Percentiles rank a stretch among this genome's conserved stretches.
phyloP scores from a whole-genome alignment of 2,797 vertebrate genomes.

The Hyperoplus immaculatus region DNA sequence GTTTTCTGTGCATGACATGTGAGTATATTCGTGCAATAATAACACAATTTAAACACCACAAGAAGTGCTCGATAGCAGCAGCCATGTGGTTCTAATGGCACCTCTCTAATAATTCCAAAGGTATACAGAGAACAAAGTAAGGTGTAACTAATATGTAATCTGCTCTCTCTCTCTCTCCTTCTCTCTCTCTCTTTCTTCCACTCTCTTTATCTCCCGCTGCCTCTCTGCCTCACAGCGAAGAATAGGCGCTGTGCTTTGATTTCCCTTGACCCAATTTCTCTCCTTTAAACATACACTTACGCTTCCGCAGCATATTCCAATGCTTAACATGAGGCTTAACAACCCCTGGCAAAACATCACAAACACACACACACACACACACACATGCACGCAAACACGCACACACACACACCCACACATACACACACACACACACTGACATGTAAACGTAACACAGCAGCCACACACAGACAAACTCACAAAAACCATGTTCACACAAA shows the following conservation, averaged over 20 bases:
- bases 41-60: slow-evolving; percentile 33
- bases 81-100: slow-evolving; percentile 76
- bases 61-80: slow-evolving; percentile 61
- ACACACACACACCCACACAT: slow-evolving; percentile 39
- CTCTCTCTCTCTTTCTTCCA: slow-evolving; percentile 43
- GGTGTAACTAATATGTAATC: slow-evolving; percentile 81
- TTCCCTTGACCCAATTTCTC: slow-evolving; percentile 82
- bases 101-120: slow-evolving; percentile 74
- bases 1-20: slow-evolving; percentile 20
- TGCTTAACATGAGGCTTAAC: slow-evolving; percentile 76
- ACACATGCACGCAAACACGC: slow-evolving; percentile 12
- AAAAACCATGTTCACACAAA: slow-evolving; percentile 17
- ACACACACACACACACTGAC: slow-evolving; percentile 27
- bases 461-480: slow-evolving; percentile 36
- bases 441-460: slow-evolving; percentile 28
- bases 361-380: slow-evolving; percentile 35
- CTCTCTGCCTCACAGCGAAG: slow-evolving; percentile 67
- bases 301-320: slow-evolving; percentile 72
- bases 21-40: background rate
- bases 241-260: slow-evolving; percentile 75
- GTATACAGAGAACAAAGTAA: slow-evolving; percentile 75
- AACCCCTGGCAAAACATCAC: slow-evolving; percentile 75
- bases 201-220: slow-evolving; percentile 45
- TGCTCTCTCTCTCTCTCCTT: slow-evolving; percentile 58
- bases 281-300: slow-evolving; percentile 73